Conservation (phyloP, 2,888 invertebrate genomes). For the Epistrophe grossulariae region DNA sequence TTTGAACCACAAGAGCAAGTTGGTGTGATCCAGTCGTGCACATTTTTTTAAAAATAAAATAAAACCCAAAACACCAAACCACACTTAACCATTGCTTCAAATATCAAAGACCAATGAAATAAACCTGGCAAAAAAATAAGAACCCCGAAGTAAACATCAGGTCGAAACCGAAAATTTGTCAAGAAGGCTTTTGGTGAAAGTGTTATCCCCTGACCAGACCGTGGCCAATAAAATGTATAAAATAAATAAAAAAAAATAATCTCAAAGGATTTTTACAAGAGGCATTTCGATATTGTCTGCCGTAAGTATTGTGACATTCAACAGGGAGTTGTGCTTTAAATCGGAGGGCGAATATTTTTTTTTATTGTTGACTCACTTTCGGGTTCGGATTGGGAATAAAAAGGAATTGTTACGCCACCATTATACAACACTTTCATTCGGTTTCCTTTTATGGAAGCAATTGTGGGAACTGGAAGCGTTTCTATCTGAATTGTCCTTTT, state of each 20-base stretch:
- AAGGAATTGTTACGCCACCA: conserved; percentile 46
- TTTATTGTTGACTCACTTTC: conserved; percentile 56
- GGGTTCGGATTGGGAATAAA: neutral
- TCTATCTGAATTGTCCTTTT: conserved; percentile 63
- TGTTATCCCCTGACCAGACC: conserved; percentile 41
- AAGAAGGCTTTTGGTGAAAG: conserved; percentile 52
- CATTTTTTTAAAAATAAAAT: neutral
- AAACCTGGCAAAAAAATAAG: neutral
- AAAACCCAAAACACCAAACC: neutral
- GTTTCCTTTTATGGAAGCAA: conserved; percentile 64
- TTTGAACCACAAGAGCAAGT: too few relatives aligned
- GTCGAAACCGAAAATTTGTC: conserved; percentile 35
- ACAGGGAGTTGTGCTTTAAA: conserved; percentile 58
- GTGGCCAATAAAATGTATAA: conserved; percentile 43
- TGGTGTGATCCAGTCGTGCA: too few relatives aligned
- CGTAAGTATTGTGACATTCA: conserved; percentile 67
- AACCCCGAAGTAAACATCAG: conserved; percentile 41
- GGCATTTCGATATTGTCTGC: conserved; percentile 49
- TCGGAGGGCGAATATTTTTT: conserved; percentile 37
- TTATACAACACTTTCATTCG: conserved; percentile 52
- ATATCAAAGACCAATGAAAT: neutral
- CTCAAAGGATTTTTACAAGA: conserved; percentile 35
- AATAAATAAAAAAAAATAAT: conserved; percentile 22
- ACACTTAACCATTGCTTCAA: neutral
- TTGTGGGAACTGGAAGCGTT: conserved; percentile 51